Percentiles rank a stretch among this genome's conserved stretches.
Evolutionary conservation across 2,797 vertebrate genomes (phyloP).

Genomic region (Aplochiton taeniatus): DNA sequence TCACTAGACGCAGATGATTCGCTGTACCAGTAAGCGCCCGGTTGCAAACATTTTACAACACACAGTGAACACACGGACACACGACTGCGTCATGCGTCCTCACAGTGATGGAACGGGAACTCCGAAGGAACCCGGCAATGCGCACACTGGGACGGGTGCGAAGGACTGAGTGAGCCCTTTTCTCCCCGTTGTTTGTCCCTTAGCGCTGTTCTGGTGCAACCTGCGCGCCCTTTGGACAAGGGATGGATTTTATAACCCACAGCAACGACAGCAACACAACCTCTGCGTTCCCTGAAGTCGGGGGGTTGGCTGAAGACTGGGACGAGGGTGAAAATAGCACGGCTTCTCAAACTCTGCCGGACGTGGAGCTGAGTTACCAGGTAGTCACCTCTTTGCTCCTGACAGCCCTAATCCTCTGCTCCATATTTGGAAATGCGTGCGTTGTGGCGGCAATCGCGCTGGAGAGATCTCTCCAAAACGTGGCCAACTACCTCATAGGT

Average conservation of each 20-base stretch:
- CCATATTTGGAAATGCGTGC: constrained; percentile 93
- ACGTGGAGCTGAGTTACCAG: constrained; percentile 87
- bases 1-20: constrained; percentile 74
- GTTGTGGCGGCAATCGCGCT: constrained; percentile 93
- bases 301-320: constrained; percentile 62
- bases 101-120: constrained; percentile 64
- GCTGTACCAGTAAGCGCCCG: constrained; percentile 66
- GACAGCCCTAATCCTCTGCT: constrained; percentile 88
- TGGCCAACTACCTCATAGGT: constrained; percentile 97
- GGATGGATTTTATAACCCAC: constrained; percentile 78
- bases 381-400: constrained; percentile 90
- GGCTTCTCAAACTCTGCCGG: constrained; percentile 53
- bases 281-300: constrained; percentile 53
- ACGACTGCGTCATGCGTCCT: constrained; percentile 76
- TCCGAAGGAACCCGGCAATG: constrained; percentile 66
- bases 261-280: constrained; percentile 78
- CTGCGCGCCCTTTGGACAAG: constrained; percentile 32
- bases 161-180: constrained; percentile 53
- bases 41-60: constrained; percentile 52
- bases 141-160: constrained; percentile 53
- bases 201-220: constrained; percentile 37
- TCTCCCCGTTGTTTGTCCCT: background rate
- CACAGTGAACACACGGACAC: constrained; percentile 35
- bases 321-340: constrained; percentile 66
- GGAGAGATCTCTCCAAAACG: constrained; percentile 95